Base-by-base conservation (phyloP, 2,797 vertebrate genomes). In the Takifugu ocellatus region DNA sequence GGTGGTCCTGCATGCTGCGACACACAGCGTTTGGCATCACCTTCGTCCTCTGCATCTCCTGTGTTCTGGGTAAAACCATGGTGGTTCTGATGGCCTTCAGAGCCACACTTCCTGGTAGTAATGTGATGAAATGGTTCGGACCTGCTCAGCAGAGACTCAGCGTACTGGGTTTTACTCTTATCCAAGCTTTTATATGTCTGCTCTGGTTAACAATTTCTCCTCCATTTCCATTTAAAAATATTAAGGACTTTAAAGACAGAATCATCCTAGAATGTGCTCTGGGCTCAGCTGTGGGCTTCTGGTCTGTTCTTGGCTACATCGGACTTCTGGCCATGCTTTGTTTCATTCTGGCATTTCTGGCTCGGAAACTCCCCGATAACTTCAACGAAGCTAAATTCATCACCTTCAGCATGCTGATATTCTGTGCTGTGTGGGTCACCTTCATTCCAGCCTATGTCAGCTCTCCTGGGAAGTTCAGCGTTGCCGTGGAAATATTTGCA, bases 391-490 rank as follows among this genome's bases (percentile, higher is more conserved):
- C 86, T 25, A 88, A 87, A 36, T 61, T 84, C 0, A 88, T 89
- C 56, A 88, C 86, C 5, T 89, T 89, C 59, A 89, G 88, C 69
- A 90, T 88, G 85, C 17, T 89, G 51, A 89, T 88, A 52, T 89
- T 89, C 50, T 89, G 84, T 66, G 81, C 84, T 5, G 86, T 90
- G n/a, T 90, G 87, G 88, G 70, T 86, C n/a, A 68, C 84, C 0
- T 89, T 89, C 44, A 78, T 89, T 16, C 88, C 89, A 2, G 88
- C 89, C 0, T 90, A 88, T 25, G 57, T 89, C 72, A 90, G 87
- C 74, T 90, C 87, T 31, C 87, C 86, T 3, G 86, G 87, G 2
- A 89, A 88, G 43, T 87, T 84, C 5, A 86, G 87, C 0, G 89
- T 89, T 2, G 89, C 85, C 52, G 85, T 89, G 47, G 88, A 89